Percentiles rank a stretch among this genome's conserved stretches.
phyloP scores from a whole-genome alignment of 2,797 vertebrate genomes.

The Gymnocypris eckloni region DNA sequence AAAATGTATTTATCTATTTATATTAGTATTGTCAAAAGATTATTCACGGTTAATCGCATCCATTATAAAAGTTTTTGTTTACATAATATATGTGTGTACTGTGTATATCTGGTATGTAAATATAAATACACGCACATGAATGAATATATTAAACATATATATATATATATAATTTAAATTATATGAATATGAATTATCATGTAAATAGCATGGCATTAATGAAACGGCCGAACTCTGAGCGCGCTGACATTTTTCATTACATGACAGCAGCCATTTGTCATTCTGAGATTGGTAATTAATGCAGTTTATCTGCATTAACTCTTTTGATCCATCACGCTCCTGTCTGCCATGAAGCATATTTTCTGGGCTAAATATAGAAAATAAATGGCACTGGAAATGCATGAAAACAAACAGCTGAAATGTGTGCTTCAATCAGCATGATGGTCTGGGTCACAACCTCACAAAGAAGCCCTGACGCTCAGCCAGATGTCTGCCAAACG shows the following conservation, averaged over 20 bases:
- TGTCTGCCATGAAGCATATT: constrained; percentile 46
- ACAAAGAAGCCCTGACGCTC: background rate
- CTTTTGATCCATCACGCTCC: constrained; percentile 61
- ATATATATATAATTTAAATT: no score
- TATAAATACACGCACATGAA: no score
- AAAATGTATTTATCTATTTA: no score
- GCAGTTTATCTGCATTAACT: constrained; percentile 66
- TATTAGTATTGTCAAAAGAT: no score
- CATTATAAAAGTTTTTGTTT: no score
- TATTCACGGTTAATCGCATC: no score
- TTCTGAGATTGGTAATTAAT: constrained; percentile 64
- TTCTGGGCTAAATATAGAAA: constrained; percentile 38
- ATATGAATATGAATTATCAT: no score
- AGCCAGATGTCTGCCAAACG: constrained; percentile 30
- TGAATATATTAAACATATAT: no score
- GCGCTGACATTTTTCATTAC: constrained; percentile 56
- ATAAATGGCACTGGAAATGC: constrained; percentile 23
- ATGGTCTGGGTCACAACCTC: constrained; percentile 25
- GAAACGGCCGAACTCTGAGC: constrained; percentile 52
- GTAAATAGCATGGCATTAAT: constrained; percentile 57
- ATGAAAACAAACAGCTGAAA: constrained; percentile 30
- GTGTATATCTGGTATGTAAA: no score
- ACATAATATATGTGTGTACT: no score
- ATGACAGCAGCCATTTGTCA: constrained; percentile 66
- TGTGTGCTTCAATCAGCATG: constrained; percentile 4